Evolutionary conservation across 53 echinoderm and acorn worm species (phyloP), one percentile per base, ranked within the genome.

Genomic region (Actinopyga echinites): DNA sequence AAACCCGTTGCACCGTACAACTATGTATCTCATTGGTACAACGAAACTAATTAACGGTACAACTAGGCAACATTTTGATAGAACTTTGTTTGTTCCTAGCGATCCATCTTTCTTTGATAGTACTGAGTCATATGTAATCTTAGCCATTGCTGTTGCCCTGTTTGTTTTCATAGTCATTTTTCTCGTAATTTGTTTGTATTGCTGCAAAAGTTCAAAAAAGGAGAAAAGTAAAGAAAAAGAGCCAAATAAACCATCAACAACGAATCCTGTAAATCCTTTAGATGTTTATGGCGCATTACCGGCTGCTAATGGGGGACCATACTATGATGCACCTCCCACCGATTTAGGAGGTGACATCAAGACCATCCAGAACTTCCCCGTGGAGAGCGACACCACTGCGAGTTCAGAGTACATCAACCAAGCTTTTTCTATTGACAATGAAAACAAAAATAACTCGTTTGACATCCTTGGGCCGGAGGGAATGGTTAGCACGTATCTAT

Each of bases 401-500:
- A 49, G 49, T 15, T 49, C 15, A 17, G 35, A 32, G 29, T 65
- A 62, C 13, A 20, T 30, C 4, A 26, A 26, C 13, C 11, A 0
- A 30, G 10, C 17, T 62, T 28, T 62, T 1, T 0, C 26, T 12
- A 17, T 25, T 21, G 26, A 26, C 22, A 26, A 26, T 33, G 66
- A 65, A 13, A 11, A 8, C 12, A 69, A 43, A 15, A 38, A 24
- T 3, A 40, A 33, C 24, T 69, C 69, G 15, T 24, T 69, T 22
- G 7, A 38, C 23, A 43, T 69, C 20, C 69, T 26, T 37, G 69
- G 38, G 24, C 6, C 69, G 26, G 69, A 69, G 10, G 69, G 38
- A 38, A 19, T 69, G 36, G 69, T 43, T 69, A 69, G 69, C 44
- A 69, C 69, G 25, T n/a, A 69, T 9, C 69, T 69, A 10, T 69